Evolutionary conservation across 2,888 invertebrate genomes (phyloP).

Genomic region (Ametastegia equiseti): DNA sequence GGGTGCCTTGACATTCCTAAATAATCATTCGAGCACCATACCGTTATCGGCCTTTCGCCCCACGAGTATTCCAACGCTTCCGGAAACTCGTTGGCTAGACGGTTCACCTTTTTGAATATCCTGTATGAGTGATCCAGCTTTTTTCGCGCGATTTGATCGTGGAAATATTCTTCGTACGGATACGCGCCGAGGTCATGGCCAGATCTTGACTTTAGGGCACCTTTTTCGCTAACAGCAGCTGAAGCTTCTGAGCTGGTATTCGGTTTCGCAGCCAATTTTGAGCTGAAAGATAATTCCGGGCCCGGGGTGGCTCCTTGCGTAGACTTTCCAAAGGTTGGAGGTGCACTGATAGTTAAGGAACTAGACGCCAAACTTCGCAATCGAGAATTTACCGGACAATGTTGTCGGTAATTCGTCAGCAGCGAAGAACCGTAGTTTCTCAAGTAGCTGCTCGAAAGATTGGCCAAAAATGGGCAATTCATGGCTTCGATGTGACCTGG

Average conservation of each 20-base stretch:
- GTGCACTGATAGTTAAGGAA: background rate
- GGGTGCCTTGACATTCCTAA: slow-evolving; percentile 97
- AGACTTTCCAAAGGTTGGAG: background rate
- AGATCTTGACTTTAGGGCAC: slow-evolving; percentile 71
- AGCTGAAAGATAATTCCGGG: slow-evolving; percentile 72
- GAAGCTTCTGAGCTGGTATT: slow-evolving; percentile 80
- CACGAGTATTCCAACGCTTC: slow-evolving; percentile 89
- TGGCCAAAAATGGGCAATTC: slow-evolving; percentile 93
- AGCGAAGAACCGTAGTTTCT: slow-evolving; percentile 88
- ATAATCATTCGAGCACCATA: slow-evolving; percentile 99
- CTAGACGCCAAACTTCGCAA: slow-evolving; percentile 67
- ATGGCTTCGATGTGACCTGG: slow-evolving; percentile 74
- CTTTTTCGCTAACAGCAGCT: slow-evolving; percentile 77
- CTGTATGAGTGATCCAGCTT: slow-evolving; percentile 97
- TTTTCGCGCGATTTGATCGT: slow-evolving; percentile 93
- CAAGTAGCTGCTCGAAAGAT: slow-evolving; percentile 87
- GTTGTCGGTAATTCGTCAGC: slow-evolving; percentile 87
- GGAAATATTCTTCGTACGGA: slow-evolving; percentile 92
- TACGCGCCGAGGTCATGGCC: slow-evolving; percentile 75
- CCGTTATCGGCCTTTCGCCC: slow-evolving; percentile 91
- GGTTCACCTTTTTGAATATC: slow-evolving; percentile 95
- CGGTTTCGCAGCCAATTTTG: slow-evolving; percentile 77
- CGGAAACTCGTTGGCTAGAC: slow-evolving; percentile 92
- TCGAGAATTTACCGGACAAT: slow-evolving; percentile 88
- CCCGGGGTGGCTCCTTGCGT: slow-evolving; percentile 51